Conservation (phyloP, 2,888 invertebrate genomes). For the Oxycera nigricornis region DNA sequence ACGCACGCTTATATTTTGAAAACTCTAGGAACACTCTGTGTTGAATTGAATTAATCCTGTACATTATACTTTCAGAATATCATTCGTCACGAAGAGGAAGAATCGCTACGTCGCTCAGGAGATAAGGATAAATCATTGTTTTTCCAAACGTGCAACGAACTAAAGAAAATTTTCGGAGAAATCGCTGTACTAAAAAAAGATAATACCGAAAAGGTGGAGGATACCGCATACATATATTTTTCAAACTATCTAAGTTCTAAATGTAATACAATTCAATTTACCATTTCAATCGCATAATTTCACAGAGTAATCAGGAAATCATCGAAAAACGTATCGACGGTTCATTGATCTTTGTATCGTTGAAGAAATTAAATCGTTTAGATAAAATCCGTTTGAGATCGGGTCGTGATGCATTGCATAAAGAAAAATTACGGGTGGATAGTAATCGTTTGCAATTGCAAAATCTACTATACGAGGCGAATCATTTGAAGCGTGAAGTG, state of each 20-base stretch:
- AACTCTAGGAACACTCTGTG: background rate
- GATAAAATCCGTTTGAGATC: slow-evolving; percentile 87
- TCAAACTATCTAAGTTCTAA: slow-evolving; percentile 35
- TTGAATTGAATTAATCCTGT: background rate
- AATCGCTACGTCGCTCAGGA: slow-evolving; percentile 40
- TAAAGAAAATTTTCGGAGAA: slow-evolving; percentile 72
- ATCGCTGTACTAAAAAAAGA: slow-evolving; percentile 72
- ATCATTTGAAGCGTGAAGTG: slow-evolving; percentile 94
- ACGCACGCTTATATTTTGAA: too few relatives aligned
- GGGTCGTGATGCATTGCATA: slow-evolving; percentile 79
- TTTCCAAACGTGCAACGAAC: slow-evolving; percentile 66
- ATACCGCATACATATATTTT: slow-evolving; percentile 32
- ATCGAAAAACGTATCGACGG: slow-evolving; percentile 74
- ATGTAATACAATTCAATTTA: slow-evolving; percentile 50
- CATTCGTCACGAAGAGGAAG: slow-evolving; percentile 46
- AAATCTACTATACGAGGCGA: slow-evolving; percentile 92
- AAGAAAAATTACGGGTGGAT: slow-evolving; percentile 88
- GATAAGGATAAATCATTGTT: slow-evolving; percentile 45
- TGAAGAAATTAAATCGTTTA: slow-evolving; percentile 89
- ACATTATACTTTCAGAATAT: slow-evolving; percentile 42
- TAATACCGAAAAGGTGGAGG: slow-evolving; percentile 65
- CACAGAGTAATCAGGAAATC: slow-evolving; percentile 69
- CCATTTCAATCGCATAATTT: slow-evolving; percentile 29
- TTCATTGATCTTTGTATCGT: slow-evolving; percentile 77
- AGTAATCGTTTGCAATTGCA: slow-evolving; percentile 88